A percentile compares a stretch with the other conserved stretches of the same genome.
Evolutionary conservation across 2,888 invertebrate species (phyloP).

Genomic region (Leucoma salicis): DNA sequence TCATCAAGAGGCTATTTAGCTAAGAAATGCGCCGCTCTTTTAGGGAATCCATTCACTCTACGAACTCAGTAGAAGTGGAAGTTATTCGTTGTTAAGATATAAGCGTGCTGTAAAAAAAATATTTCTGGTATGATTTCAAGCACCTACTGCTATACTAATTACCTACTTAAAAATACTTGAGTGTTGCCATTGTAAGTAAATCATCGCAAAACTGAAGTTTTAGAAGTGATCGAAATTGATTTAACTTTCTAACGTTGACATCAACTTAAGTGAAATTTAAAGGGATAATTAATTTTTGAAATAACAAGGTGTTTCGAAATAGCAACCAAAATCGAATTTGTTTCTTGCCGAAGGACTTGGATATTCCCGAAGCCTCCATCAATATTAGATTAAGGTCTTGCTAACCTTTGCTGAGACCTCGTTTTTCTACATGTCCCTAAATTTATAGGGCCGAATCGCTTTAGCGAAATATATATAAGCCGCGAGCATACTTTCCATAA

Average conservation of each 20-base stretch:
- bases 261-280: neutral
- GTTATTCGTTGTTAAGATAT: too few species aligned
- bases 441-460: conserved; percentile 47
- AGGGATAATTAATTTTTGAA: conserved; percentile 10
- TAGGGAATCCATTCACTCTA: too few species aligned
- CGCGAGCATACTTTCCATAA: conserved; percentile 21
- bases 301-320: conserved; percentile 35
- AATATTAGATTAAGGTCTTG: conserved; percentile 58
- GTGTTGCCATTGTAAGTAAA: neutral
- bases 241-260: neutral
- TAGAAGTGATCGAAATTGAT: neutral
- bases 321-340: conserved; percentile 42
- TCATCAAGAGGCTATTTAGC: too few species aligned
- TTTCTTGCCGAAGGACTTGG: conserved; percentile 34
- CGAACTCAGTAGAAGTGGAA: too few species aligned
- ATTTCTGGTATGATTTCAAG: too few species aligned
- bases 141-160: too few species aligned
- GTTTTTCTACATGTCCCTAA: conserved; percentile 48
- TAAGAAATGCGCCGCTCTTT: too few species aligned
- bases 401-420: conserved; percentile 46
- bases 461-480: conserved; percentile 44
- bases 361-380: conserved; percentile 41
- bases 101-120: too few species aligned
- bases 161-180: too few species aligned
- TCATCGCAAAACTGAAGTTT: neutral